Base-by-base conservation (phyloP, 92 coral and sea anemone genomes). In the Chrysogorgia sp. region DNA sequence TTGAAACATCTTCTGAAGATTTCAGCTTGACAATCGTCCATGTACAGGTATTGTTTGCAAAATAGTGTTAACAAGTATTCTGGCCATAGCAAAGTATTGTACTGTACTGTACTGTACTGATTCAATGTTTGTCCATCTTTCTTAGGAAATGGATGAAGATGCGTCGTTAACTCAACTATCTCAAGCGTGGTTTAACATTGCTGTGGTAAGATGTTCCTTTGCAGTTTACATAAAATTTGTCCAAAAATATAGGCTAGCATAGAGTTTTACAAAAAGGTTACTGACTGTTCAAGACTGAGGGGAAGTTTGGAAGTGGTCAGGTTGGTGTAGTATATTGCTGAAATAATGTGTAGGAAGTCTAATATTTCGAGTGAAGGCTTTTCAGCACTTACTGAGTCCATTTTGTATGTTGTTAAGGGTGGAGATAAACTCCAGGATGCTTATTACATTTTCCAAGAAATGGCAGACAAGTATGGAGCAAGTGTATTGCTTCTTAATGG, bases 361-460 rank as follows among this genome's bases (percentile, higher is more conserved):
- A n/a, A n/a, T n/a, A n/a, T n/a, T n/a, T n/a, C n/a, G n/a, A n/a
- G n/a, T n/a, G n/a, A n/a, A n/a, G n/a, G n/a, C n/a, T n/a, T n/a
- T n/a, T n/a, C n/a, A n/a, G n/a, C n/a, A n/a, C n/a, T n/a, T n/a
- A n/a, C n/a, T n/a, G n/a, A n/a, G n/a, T n/a, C n/a, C 33, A 9
- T 34, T 17, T 80, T 81, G 22, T 35, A 26, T 75, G 35, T 80
- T 48, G 26, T 64, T 25, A 40, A 93, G 98, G 98, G 98, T 30
- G 98, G 98, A 14, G 98, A 94, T 41, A 94, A 91, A 45, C 84
- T 72, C 33, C 98, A 94, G 68, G 98, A 94, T 89, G 97, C 98
- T 0, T 94, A 87, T 61, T 94, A 94, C 66, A 94, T 91, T 40
- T 91, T 94, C 74, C 97, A 91, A 89, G 98, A 94, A 75, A 85